A percentile compares a stretch with the other conserved stretches of the same genome.
phyloP scores from a whole-genome alignment of 2,113 vertebrate genomes.

The Thomomys bottae region DNA sequence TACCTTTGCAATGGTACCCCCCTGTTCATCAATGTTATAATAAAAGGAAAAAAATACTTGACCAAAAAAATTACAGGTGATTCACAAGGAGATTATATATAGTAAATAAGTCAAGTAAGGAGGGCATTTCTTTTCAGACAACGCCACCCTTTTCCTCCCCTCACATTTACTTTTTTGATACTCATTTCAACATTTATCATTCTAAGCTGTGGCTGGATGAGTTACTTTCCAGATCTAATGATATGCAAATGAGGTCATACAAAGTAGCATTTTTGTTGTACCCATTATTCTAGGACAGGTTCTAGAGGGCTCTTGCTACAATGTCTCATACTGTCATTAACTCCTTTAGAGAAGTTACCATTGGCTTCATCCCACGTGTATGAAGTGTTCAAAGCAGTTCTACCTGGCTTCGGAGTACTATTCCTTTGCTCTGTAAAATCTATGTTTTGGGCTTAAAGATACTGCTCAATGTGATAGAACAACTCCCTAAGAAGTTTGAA shows the following conservation, averaged over 20 bases:
- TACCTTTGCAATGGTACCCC: too few relatives aligned
- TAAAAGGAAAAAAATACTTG: too few relatives aligned
- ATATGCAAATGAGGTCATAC: not conserved
- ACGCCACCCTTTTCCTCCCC: too few relatives aligned
- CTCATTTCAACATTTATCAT: conserved; percentile 52
- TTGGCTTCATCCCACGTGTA: not conserved
- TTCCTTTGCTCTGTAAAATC: not conserved
- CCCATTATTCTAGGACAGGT: not conserved
- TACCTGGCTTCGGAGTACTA: not conserved
- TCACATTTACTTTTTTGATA: too few relatives aligned
- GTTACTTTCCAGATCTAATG: not conserved
- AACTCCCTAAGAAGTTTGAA: too few relatives aligned
- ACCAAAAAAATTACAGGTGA: too few relatives aligned
- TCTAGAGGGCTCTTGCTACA: not conserved
- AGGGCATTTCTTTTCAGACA: too few relatives aligned
- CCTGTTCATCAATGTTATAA: too few relatives aligned
- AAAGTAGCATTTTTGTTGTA: not conserved
- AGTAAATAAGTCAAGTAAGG: too few relatives aligned
- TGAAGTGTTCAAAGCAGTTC: not conserved
- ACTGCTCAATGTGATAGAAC: too few relatives aligned
- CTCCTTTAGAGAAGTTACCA: not conserved
- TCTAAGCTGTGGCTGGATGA: conserved; percentile 65
- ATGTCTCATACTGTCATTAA: not conserved
- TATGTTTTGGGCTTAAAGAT: not conserved
- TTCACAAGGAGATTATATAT: too few relatives aligned